Percentiles rank a stretch among this genome's conserved stretches.
phyloP scores from a whole-genome alignment of 2,888 invertebrate species.

The Odontomyia ornata region DNA sequence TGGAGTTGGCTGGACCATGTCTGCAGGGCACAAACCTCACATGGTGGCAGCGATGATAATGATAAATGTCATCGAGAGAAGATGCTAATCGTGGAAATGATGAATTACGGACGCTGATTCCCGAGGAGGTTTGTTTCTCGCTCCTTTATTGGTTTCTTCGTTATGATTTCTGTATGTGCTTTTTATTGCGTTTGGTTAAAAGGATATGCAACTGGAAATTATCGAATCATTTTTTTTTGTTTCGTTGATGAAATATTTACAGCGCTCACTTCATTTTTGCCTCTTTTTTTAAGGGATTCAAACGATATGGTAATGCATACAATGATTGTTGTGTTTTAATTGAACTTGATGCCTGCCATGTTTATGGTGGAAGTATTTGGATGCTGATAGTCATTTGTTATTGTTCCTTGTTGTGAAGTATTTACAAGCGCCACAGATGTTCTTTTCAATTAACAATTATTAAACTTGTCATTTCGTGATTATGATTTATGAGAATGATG shows the following conservation, averaged over 20 bases:
- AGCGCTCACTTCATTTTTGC: too few species aligned
- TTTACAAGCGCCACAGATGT: neutral
- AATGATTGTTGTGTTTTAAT: conserved; percentile 17
- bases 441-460: too few species aligned
- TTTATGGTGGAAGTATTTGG: neutral
- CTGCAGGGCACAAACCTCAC: neutral
- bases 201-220: conserved; percentile 4
- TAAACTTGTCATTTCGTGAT: too few species aligned
- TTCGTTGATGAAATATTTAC: too few species aligned
- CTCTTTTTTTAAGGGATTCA: too few species aligned
- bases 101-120: conserved; percentile 9
- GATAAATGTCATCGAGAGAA: conserved; percentile 8
- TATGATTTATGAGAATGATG: too few species aligned
- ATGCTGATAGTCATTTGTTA: conserved; percentile 33
- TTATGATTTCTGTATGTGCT: too few species aligned
- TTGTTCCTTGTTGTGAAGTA: conserved; percentile 7
- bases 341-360: neutral
- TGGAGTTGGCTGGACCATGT: neutral
- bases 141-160: too few species aligned
- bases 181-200: too few species aligned
- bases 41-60: conserved; percentile 1
- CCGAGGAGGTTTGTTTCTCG: neutral
- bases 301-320: neutral
- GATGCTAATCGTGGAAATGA: conserved; percentile 25
- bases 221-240: neutral